A percentile compares a stretch with the other conserved stretches of the same genome.
phyloP scores from a whole-genome alignment of 1,140 invertebrate species.

The Sarcophaga peregrina region DNA sequence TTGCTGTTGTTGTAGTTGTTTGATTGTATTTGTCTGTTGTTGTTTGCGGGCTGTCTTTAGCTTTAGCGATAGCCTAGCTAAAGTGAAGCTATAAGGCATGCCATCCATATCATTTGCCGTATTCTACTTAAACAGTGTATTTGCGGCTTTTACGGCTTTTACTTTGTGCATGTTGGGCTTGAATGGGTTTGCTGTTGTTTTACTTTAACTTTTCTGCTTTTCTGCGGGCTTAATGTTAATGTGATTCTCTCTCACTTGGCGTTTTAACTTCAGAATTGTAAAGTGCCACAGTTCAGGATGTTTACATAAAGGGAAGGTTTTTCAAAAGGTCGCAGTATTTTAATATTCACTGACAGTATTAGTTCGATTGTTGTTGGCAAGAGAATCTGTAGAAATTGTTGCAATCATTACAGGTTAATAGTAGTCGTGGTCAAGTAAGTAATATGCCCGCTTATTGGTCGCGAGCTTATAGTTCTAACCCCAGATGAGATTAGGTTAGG shows the following conservation, averaged over 20 bases:
- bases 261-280: not conserved
- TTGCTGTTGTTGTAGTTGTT: not conserved
- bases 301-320: not conserved
- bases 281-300: not conserved
- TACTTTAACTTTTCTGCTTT: not conserved
- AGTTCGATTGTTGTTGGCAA: too few species aligned
- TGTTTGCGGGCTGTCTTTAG: not conserved
- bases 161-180: not conserved
- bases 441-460: too few species aligned
- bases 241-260: not conserved
- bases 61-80: not conserved
- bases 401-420: too few species aligned
- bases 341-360: too few species aligned
- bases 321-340: too few species aligned
- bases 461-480: too few species aligned
- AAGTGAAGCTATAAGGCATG: not conserved
- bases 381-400: too few species aligned
- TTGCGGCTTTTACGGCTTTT: not conserved
- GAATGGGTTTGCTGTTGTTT: not conserved
- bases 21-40: not conserved
- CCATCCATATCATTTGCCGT: not conserved
- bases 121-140: too few species aligned
- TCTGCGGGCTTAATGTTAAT: constrained; percentile 21
- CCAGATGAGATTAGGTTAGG: too few species aligned
- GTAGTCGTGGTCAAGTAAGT: too few species aligned